Conservation (phyloP, 2,797 vertebrate species). For the Selene dorsalis region DNA sequence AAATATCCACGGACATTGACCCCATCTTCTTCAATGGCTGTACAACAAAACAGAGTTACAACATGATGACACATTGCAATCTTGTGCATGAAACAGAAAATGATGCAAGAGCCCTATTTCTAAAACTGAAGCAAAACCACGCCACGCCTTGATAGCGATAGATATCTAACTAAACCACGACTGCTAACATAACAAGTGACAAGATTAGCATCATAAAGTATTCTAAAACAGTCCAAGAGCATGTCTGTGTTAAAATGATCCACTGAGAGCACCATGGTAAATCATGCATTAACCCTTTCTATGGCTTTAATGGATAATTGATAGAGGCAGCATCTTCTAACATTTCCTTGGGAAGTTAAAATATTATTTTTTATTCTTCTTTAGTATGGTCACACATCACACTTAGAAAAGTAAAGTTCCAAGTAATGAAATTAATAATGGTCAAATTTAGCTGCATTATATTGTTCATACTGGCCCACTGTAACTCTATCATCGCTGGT, state of each 20-base stretch:
- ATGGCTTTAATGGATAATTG: background rate
- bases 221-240: too few relatives aligned
- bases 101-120: background rate
- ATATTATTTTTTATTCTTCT: background rate
- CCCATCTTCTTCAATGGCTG: conserved; percentile 80
- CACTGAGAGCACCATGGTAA: conserved; percentile 7
- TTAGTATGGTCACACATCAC: background rate
- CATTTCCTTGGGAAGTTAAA: background rate
- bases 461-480: background rate
- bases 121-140: background rate
- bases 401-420: background rate
- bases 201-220: conserved; percentile 20
- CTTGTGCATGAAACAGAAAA: conserved; percentile 11
- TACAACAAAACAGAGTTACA: conserved; percentile 38
- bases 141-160: background rate
- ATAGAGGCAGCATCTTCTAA: background rate
- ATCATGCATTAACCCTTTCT: background rate
- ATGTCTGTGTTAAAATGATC: conserved; percentile 9
- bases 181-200: conserved; percentile 13
- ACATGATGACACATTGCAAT: background rate
- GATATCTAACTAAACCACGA: conserved; percentile 24
- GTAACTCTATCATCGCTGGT: background rate
- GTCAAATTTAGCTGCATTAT: background rate
- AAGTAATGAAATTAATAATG: background rate
- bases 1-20: conserved; percentile 84